Conservation (phyloP, 1,140 invertebrate species). For the Achroia grisella region DNA sequence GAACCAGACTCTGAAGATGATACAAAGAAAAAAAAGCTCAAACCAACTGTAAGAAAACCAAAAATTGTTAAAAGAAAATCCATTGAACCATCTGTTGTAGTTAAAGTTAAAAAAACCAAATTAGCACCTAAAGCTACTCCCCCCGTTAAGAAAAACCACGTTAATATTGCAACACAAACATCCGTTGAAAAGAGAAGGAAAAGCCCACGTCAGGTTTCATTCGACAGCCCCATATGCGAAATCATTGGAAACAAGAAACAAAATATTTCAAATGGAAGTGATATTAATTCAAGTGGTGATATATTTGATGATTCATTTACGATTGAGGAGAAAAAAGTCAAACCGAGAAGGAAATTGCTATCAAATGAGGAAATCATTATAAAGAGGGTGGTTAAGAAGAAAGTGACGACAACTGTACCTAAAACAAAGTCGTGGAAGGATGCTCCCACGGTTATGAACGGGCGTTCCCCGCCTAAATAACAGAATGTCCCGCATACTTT, state of each 20-base stretch:
- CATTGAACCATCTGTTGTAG: slow-evolving; percentile 33
- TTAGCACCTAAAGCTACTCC: slow-evolving; percentile 45
- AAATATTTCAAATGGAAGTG: slow-evolving; percentile 15
- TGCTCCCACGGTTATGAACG: slow-evolving; percentile 40
- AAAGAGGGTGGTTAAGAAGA: slow-evolving; percentile 43
- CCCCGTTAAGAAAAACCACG: slow-evolving; percentile 47
- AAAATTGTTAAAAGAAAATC: slow-evolving; percentile 44
- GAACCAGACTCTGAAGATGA: slow-evolving; percentile 16
- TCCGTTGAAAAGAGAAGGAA: slow-evolving; percentile 30
- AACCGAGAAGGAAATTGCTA: slow-evolving; percentile 36
- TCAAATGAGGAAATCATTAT: slow-evolving; percentile 39
- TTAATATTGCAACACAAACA: slow-evolving; percentile 51
- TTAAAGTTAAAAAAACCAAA: slow-evolving; percentile 52
- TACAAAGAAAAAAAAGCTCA: slow-evolving; percentile 16
- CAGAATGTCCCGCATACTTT: too few relatives aligned
- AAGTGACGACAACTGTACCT: slow-evolving; percentile 29
- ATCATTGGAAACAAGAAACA: slow-evolving; percentile 40
- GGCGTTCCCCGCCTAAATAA: slow-evolving; percentile 43
- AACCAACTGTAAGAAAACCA: background rate
- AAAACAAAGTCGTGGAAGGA: slow-evolving; percentile 40
- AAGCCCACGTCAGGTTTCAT: slow-evolving; percentile 48
- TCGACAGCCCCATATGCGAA: slow-evolving; percentile 52
- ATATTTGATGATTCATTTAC: slow-evolving; percentile 64
- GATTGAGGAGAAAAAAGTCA: slow-evolving; percentile 43
- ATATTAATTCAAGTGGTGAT: slow-evolving; percentile 43